Base-by-base conservation (phyloP, 2,113 vertebrate species). In the Leuciscus idus region DNA sequence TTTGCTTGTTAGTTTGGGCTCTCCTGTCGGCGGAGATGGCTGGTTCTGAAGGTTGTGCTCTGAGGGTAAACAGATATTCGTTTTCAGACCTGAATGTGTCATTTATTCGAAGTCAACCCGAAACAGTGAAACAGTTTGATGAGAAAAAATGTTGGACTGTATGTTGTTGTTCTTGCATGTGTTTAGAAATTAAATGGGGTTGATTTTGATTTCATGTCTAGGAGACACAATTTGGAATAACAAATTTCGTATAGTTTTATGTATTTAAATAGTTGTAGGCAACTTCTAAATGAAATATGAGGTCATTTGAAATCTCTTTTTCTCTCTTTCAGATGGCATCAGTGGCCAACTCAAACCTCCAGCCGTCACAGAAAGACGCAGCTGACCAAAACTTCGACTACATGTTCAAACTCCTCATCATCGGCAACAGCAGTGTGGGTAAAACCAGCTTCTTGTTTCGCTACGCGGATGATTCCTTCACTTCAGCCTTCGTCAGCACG, bases 381-480 rank as follows among this genome's bases (percentile, higher is more conserved):
- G 97, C 97, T 0, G 97, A 98, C 90, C 97, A 97, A 92, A 97
- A 97, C 93, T 98, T 98, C 4, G 97, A 98, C 91, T 97, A 97
- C 92, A 98, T 98, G 97, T 98, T 98, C 91, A 98, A 98, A 86
- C 93, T 98, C 82, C 92, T 98, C 48, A 96, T 97, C 86, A 98
- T 98, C 0, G 97, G 97, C 13, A 98, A 98, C 92, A 97, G 96
- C 95, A 97, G 97, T 0, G 97, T 98, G 83, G 97, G 97, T 19
- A 98, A 98, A 89, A 98, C 97, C 0, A 97, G 96, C n/a, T 97
- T 98, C 87, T 92, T 98, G 50, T 98, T 98, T 92, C 97, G 97
- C 55, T 98, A 97, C 0, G 97, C 97, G 0, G 97, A 98, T 0
- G 96, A 98, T 92, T 97, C 97, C 85, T 98, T 97, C 93, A 98